Base-by-base conservation (phyloP, 2,113 vertebrate genomes). In the Chaetops frenatus region DNA sequence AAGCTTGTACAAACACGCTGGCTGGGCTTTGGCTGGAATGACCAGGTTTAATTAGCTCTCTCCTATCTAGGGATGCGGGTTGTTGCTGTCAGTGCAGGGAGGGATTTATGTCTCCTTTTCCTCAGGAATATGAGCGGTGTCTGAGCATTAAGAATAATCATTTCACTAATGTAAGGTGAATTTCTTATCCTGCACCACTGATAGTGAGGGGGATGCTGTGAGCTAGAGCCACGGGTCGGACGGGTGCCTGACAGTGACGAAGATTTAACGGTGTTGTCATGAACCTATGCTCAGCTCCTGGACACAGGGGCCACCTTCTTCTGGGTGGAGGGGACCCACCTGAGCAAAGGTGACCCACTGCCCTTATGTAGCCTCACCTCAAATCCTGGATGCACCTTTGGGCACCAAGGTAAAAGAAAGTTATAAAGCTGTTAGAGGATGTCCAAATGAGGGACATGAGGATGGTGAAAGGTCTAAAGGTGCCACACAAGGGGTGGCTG, bases 81-180 rank as follows among this genome's bases (percentile, higher is more conserved):
- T 86, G 73, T 15, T 12, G 3, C 70, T 94, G 87, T 67, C 84
- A 65, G 73, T 8, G 70, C 35, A n/a, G n/a, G 80, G 21, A 53
- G 33, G 66, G 70, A 91, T 97, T 95, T 90, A 87, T 81, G 81
- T 78, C 95, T 95, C 94, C 91, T 92, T 92, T 91, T 95, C 70
- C 81, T 69, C 7, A 2, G 72, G 36, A 92, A 66, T 45, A 71
- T 1, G 42, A 62, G 38, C 2, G 1, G 67, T 83, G 86, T 47
- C 81, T 61, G 38, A 53, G 64, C 6, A 27, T 77, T 60, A 62
- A 51, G 74, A 66, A 61, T 78, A 78, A 93, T 80, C 31, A 53
- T 61, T 85, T 73, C 71, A 33, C 47, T 62, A 31, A 54, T 21
- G 71, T 44, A 16, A 58, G 58, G 90, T 38, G 35, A 65, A 56